Evolutionary conservation across 2,113 vertebrate species (phyloP).

Genomic region (Bungarus multicinctus): DNA sequence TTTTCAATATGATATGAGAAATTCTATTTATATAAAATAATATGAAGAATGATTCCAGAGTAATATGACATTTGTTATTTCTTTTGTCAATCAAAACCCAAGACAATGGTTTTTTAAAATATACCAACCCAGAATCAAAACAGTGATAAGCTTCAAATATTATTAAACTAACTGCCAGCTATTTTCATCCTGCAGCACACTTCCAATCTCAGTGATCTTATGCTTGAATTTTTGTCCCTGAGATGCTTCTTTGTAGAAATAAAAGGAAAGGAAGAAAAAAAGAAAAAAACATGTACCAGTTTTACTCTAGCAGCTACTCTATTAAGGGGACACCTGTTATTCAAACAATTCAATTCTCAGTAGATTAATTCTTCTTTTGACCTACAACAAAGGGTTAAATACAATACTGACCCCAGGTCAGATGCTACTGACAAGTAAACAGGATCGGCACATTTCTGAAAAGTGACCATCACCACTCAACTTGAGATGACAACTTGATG

Average conservation of each 20-base stretch:
- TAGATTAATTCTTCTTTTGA: slow-evolving; percentile 75
- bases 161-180: slow-evolving; percentile 72
- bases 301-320: slow-evolving; percentile 75
- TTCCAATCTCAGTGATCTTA: slow-evolving; percentile 61
- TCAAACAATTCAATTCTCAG: slow-evolving; percentile 73
- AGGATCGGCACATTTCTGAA: slow-evolving; percentile 62
- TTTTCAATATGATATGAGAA: not conserved
- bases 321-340: slow-evolving; percentile 81
- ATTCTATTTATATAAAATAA: not conserved
- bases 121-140: slow-evolving; percentile 33
- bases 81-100: slow-evolving; percentile 30
- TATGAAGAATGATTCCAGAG: not conserved
- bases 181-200: slow-evolving; percentile 48
- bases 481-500: slow-evolving; percentile 43
- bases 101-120: slow-evolving; percentile 35
- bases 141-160: slow-evolving; percentile 38
- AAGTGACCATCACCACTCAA: slow-evolving; percentile 55
- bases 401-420: slow-evolving; percentile 73
- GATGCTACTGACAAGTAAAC: slow-evolving; percentile 79
- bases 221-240: slow-evolving; percentile 73
- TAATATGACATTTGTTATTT: not conserved
- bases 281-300: slow-evolving; percentile 58
- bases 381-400: slow-evolving; percentile 82
- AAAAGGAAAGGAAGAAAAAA: slow-evolving; percentile 25
- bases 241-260: slow-evolving; percentile 64